Base-by-base conservation (phyloP, 2,888 invertebrate genomes). In the Ceramica pisi region DNA sequence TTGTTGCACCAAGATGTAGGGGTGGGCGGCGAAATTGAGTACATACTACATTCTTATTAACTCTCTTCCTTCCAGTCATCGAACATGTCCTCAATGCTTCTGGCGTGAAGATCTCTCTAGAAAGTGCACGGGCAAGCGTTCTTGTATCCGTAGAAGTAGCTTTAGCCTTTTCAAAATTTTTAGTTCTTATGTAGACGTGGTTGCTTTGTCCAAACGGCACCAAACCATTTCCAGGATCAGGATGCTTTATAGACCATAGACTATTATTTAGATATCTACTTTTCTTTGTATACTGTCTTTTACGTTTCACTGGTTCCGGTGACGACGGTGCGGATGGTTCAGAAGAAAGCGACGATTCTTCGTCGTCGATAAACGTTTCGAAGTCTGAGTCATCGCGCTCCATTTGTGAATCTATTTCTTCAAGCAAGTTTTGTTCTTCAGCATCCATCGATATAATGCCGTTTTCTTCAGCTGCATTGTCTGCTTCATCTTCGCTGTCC, bases 71-170 rank as follows among this genome's bases (percentile, higher is more conserved):
- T 0, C 74, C 71, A 4, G 21, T 41, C 71, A 71, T 73, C 0
- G 73, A 46, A 3, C 71, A 73, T 4, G 46, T 63, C 1, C 21
- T 2, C 31, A 74, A 56, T 1, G 71, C 71, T 63, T 64, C n/a
- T 7, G 12, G 0, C 51, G 57, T 75, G 12, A 73, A 73, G 1
- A 38, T 57, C 19, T 51, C 72, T n/a, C 3, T 46, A 21, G 19
- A 51, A 0, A 73, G 57, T 1, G 16, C 2, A 51, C 75, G 50
- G 0, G 75, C 46, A 16, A 73, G 75, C 12, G 21, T 3, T 12
- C 46, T 67, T 6, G 66, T 23, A 38, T 14, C 19, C 10, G 7
- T 35, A n/a, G 38, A n/a, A 7, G 4, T n/a, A 12, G 10, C 0
- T 46, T 75, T 73, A 12, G 38, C 38, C 1, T 10, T 6, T 16